Base-by-base conservation (phyloP, 2,797 vertebrate species). In the Mergus octosetaceus region DNA sequence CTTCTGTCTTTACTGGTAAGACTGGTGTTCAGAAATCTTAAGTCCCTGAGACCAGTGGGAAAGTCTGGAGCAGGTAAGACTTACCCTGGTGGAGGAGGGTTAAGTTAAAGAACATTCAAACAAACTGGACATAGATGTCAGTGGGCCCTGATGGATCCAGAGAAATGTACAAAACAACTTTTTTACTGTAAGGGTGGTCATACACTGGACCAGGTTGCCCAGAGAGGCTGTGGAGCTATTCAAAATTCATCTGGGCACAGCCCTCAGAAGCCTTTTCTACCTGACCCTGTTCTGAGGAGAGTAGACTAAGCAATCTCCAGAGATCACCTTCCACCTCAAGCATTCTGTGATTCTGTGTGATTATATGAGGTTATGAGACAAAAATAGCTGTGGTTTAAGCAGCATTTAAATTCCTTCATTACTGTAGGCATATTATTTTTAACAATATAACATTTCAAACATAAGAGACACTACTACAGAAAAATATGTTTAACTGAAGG, bases 41-140 rank as follows among this genome's bases (percentile, higher is more conserved):
- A 51, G 20, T 54, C 22, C 17, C 10, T 34, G 38, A 78, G 47
- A 71, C 13, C 7, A 41, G 16, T 24, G 27, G 43, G 30, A 68
- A 60, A 0, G 0, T 24, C n/a, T 57, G 49, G 22, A 69, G 9
- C 15, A 72, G 69, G 49, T 21, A 71, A 64, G 7, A 36, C 13
- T 47, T 78, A 28, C 15, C 21, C 7, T 69, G 21, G 12, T 34
- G 13, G 11, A 39, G 19, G 30, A 75, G 4, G 6, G 64, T 61
- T 22, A 20, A 2, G 53, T 57, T 34, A 61, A 25, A 15, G 10
- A 85, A 61, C 13, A 38, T 61, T 74, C 66, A 68, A 85, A 75
- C 51, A 57, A 83, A 72, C 8, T 30, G 11, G 54, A 10, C 9
- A 5, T 45, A 9, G 7, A 66, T 6, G 27, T 66, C 3, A 22